phyloP scores from a whole-genome alignment of 2,888 invertebrate species.

The Drosophila nigritarsus region DNA sequence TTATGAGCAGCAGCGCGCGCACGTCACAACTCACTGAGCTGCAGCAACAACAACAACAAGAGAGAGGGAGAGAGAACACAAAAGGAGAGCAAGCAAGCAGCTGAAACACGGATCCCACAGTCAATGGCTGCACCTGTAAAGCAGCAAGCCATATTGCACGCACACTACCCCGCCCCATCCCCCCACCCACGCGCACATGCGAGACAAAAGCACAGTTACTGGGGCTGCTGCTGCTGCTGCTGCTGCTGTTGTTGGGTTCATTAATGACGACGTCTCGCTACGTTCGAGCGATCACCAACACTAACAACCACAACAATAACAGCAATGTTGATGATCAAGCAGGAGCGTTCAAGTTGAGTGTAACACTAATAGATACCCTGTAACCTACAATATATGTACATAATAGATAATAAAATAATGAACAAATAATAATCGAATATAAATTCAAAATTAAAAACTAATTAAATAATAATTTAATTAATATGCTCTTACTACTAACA shows the following conservation, averaged over 20 bases:
- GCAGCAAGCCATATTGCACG: slow-evolving; percentile 63
- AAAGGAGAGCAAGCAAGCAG: slow-evolving; percentile 61
- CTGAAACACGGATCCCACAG: slow-evolving; percentile 45
- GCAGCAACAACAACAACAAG: slow-evolving; percentile 62
- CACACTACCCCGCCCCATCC: slow-evolving; percentile 9
- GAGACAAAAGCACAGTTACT: slow-evolving; percentile 75
- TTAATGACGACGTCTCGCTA: slow-evolving; percentile 75
- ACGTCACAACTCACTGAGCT: slow-evolving; percentile 78
- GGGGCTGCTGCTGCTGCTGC: slow-evolving; percentile 52
- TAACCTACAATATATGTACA: background rate
- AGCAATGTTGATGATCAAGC: slow-evolving; percentile 11
- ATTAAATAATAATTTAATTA: background rate
- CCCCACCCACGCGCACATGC: slow-evolving; percentile 10
- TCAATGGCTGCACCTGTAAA: slow-evolving; percentile 78
- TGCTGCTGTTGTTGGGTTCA: slow-evolving; percentile 71
- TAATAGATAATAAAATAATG: background rate
- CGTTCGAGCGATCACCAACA: slow-evolving; percentile 75
- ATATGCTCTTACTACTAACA: background rate
- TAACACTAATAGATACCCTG: slow-evolving; percentile 6
- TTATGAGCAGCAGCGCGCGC: slow-evolving; percentile 74
- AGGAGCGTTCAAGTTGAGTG: background rate
- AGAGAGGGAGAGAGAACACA: slow-evolving; percentile 41
- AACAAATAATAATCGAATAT: background rate
- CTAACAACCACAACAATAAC: slow-evolving; percentile 38
- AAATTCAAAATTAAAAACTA: no score